A percentile compares a stretch with the other conserved stretches of the same genome.
Evolutionary conservation across 2,113 vertebrate genomes (phyloP).

Genomic region (Grallaria varia): DNA sequence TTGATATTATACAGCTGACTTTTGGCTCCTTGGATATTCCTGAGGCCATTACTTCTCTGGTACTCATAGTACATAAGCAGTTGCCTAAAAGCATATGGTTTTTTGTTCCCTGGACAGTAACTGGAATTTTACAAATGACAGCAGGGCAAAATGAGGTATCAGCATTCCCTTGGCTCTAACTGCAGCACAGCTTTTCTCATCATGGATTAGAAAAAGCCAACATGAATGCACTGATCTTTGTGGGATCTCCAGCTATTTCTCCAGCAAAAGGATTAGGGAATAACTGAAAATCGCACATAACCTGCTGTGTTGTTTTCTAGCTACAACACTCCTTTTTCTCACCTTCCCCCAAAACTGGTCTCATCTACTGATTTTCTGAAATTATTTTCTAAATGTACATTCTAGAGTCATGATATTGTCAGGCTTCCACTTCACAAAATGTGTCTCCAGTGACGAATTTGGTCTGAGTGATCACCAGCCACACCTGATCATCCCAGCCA

Average conservation of each 20-base stretch:
- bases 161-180: neutral
- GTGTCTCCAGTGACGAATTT: neutral
- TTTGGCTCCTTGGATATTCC: neutral
- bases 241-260: neutral
- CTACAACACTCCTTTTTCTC: neutral
- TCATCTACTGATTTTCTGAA: neutral
- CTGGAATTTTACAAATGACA: neutral
- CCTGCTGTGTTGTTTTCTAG: neutral
- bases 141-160: neutral
- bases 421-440: neutral
- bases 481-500: rapidly evolving
- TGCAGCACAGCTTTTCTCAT: neutral
- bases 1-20: neutral
- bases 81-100: neutral
- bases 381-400: neutral
- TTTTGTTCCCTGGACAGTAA: neutral
- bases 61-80: neutral
- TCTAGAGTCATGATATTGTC: neutral
- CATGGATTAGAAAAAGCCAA: neutral
- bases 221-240: neutral
- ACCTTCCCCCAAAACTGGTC: rapidly evolving
- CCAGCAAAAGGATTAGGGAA: neutral
- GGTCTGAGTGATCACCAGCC: neutral
- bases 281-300: neutral
- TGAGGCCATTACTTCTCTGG: neutral